Evolutionary conservation across 2,888 invertebrate species (phyloP).

Genomic region (Scaeva pyrastri): DNA sequence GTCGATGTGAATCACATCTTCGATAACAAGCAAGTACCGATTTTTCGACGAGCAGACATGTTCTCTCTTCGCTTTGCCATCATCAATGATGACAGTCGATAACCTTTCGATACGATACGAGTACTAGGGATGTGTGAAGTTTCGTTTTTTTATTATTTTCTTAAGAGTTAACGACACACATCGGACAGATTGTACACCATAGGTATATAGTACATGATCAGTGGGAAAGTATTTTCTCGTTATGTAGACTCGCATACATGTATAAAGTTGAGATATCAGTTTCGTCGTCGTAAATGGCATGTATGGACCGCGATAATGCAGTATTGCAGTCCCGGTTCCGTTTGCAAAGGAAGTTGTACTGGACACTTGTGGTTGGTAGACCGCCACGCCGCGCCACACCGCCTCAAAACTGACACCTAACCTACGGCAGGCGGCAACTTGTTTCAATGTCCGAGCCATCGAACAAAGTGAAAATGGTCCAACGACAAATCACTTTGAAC

Average conservation of each 20-base stretch:
- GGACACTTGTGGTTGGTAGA: slow-evolving; percentile 52
- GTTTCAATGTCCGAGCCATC: slow-evolving; percentile 34
- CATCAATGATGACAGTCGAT: slow-evolving; percentile 46
- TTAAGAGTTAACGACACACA: slow-evolving; percentile 4
- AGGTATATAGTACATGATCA: slow-evolving; percentile 12
- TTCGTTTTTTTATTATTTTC: slow-evolving; percentile 32
- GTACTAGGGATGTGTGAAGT: slow-evolving; percentile 25
- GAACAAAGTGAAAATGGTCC: slow-evolving; percentile 58
- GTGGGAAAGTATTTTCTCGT: slow-evolving; percentile 59
- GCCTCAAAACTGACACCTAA: slow-evolving; percentile 29
- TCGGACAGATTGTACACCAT: neutral
- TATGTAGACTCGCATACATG: slow-evolving; percentile 1
- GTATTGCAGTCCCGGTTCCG: slow-evolving; percentile 42
- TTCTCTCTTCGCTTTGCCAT: neutral
- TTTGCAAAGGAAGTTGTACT: slow-evolving; percentile 60
- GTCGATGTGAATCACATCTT: slow-evolving; percentile 41
- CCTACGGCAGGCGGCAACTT: slow-evolving; percentile 30
- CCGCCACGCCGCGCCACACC: neutral
- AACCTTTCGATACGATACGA: slow-evolving; percentile 38
- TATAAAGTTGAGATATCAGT: slow-evolving; percentile 37
- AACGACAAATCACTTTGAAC: slow-evolving; percentile 51
- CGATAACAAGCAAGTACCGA: slow-evolving; percentile 34
- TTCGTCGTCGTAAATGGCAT: slow-evolving; percentile 48
- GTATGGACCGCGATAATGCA: slow-evolving; percentile 44
- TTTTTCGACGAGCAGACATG: neutral